Percentiles rank a stretch among this genome's conserved stretches.
Evolutionary conservation across 92 coral and sea anemone genomes (phyloP).

Genomic region (Desmophyllum pertusum): DNA sequence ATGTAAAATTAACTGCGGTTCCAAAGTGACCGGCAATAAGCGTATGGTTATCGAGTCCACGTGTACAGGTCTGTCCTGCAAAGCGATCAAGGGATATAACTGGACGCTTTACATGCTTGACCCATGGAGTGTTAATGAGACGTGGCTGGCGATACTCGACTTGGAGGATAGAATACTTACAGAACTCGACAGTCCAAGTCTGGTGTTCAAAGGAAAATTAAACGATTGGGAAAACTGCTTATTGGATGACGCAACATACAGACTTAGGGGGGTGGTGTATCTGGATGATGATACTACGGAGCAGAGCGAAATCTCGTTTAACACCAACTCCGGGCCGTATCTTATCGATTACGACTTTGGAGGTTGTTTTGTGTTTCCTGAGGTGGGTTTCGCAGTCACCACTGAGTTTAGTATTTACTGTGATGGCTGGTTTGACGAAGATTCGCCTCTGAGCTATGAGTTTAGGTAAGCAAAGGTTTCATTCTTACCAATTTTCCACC

Average conservation of each 20-base stretch:
- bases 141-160: slow-evolving; percentile 51
- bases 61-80: slow-evolving; percentile 73
- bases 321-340: slow-evolving; percentile 62
- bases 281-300: slow-evolving; percentile 61
- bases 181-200: slow-evolving; percentile 64
- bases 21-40: slow-evolving; percentile 62
- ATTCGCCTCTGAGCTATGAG: slow-evolving; percentile 73
- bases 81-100: slow-evolving; percentile 48
- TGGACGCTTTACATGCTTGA: slow-evolving; percentile 64
- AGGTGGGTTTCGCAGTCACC: slow-evolving; percentile 63
- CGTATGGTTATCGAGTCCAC: slow-evolving; percentile 59
- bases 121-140: slow-evolving; percentile 18
- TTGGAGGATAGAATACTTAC: slow-evolving; percentile 57
- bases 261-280: slow-evolving; percentile 37
- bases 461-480: slow-evolving; percentile 44
- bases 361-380: slow-evolving; percentile 57
- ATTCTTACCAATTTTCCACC: too few species aligned
- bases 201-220: slow-evolving; percentile 59
- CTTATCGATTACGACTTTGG: neutral
- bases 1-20: slow-evolving; percentile 64
- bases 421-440: slow-evolving; percentile 62
- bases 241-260: slow-evolving; percentile 36
- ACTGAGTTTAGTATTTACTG: slow-evolving; percentile 68
- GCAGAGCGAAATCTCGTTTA: slow-evolving; percentile 45
- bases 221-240: slow-evolving; percentile 41